Base-by-base conservation (phyloP, 2,113 vertebrate genomes). In the Sarotherodon lohbergeri region DNA sequence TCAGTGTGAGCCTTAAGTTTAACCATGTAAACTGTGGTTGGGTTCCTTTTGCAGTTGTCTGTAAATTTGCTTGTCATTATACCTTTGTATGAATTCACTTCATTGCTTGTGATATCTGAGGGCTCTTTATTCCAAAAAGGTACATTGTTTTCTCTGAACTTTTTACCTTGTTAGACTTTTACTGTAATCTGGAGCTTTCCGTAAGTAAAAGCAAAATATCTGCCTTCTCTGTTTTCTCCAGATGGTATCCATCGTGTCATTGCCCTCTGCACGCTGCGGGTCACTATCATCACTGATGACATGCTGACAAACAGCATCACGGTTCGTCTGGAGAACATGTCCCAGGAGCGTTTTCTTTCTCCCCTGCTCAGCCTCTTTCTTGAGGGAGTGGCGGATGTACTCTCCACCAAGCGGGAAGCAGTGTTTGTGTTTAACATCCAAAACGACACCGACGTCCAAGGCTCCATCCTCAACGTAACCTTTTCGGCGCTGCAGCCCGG, bases 221-320 rank as follows among this genome's bases (percentile, higher is more conserved):
- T 81, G 0, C 71, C 24, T n/a, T 9, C 39, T 80, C 9, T 54
- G 17, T 50, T 41, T 19, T 63, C 3, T 68, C 13, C 93, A 99
- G 98, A 99, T 13, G 98, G 98, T 0, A 1, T 98, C 79, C 98
- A 99, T 92, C 94, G 73, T 0, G 97, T 98, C 4, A 95, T 93
- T 0, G 98, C 98, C 0, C 90, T 95, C 36, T 99, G 98, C 92
- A 98, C 98, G 1, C 96, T 99, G 88, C 97, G 98, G 0, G 98
- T 99, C 86, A 98, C 98, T 92, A 98, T 99, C 96, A 99, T 99
- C 95, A 99, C 98, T 0, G 98, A 99, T 0, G 98, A 99, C 95
- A 99, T 99, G 98, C 93, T 99, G 84, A 99, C 98, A 88, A 98
- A 99, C 96, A 99, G 98, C 96, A 99, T 99, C 96, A 99, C 98